Percentiles rank a stretch among this genome's conserved stretches.
phyloP scores from a whole-genome alignment of 2,888 invertebrate species.

The Agonopterix alstromeriana region DNA sequence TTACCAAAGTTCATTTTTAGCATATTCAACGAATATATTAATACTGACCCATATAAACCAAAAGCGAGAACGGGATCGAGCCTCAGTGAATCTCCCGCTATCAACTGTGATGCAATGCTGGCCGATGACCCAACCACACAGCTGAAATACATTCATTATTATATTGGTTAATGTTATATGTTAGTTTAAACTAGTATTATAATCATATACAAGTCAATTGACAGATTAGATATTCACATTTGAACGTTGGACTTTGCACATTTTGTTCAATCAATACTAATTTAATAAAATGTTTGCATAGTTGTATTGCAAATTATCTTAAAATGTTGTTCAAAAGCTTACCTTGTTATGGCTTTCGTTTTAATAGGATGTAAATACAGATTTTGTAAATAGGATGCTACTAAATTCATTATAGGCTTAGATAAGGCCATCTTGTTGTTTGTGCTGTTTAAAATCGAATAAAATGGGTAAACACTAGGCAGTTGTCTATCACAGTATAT shows the following conservation, averaged over 20 bases:
- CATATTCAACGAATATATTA: neutral
- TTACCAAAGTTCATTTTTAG: too few relatives aligned
- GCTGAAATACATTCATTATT: conserved; percentile 62
- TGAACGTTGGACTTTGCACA: conserved; percentile 1
- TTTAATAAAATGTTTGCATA: neutral
- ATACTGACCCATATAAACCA: conserved; percentile 83
- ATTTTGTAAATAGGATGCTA: conserved; percentile 84
- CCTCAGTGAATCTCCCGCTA: conserved; percentile 79
- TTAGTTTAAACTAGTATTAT: neutral
- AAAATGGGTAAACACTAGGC: neutral
- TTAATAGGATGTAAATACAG: conserved; percentile 85
- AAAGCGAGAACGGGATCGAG: conserved; percentile 83
- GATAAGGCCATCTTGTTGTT: conserved; percentile 78
- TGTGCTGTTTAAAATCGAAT: neutral
- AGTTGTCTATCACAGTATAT: neutral
- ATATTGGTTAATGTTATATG: neutral
- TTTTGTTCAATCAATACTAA: neutral
- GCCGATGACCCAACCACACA: conserved; percentile 83
- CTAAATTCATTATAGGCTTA: conserved; percentile 82
- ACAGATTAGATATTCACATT: neutral
- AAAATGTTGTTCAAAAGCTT: conserved; percentile 25
- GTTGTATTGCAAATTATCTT: neutral
- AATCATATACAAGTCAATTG: neutral
- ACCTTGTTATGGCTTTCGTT: conserved; percentile 90
- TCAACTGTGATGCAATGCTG: conserved; percentile 83